Conservation (phyloP, 2,113 vertebrate species). For the Mormyrus lacerda region DNA sequence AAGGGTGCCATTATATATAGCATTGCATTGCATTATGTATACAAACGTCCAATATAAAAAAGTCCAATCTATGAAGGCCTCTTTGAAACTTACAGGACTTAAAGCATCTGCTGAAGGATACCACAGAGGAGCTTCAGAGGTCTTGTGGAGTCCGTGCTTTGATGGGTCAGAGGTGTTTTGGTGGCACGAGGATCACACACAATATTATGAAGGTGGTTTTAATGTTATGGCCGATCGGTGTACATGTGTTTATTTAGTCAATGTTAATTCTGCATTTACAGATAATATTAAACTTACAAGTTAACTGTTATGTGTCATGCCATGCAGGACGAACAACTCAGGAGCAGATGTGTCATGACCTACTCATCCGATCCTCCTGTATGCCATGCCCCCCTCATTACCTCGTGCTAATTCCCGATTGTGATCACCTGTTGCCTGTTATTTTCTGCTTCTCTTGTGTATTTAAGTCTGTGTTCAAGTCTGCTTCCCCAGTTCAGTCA, state of each 20-base stretch:
- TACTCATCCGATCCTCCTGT: no score
- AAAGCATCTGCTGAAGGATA: not conserved
- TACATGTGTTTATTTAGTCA: not conserved
- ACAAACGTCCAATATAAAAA: no score
- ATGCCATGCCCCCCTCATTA: no score
- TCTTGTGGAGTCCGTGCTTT: not conserved
- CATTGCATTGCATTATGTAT: not conserved
- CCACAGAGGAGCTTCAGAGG: not conserved
- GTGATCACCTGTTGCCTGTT: no score
- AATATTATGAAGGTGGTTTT: not conserved
- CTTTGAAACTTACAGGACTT: not conserved
- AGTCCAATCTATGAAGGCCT: not conserved
- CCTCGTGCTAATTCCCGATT: no score
- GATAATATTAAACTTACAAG: not conserved
- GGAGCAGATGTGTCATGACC: no score
- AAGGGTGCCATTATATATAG: not conserved
- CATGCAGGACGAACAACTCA: no score
- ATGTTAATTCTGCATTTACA: not conserved
- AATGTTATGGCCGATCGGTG: not conserved
- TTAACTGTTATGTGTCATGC: not conserved
- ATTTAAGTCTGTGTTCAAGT: no score
- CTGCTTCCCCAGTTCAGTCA: no score
- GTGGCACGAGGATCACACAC: not conserved
- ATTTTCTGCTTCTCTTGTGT: no score
- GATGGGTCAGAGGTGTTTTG: not conserved